Conservation (phyloP, 2,113 vertebrate genomes). For the Tupaia chinensis region DNA sequence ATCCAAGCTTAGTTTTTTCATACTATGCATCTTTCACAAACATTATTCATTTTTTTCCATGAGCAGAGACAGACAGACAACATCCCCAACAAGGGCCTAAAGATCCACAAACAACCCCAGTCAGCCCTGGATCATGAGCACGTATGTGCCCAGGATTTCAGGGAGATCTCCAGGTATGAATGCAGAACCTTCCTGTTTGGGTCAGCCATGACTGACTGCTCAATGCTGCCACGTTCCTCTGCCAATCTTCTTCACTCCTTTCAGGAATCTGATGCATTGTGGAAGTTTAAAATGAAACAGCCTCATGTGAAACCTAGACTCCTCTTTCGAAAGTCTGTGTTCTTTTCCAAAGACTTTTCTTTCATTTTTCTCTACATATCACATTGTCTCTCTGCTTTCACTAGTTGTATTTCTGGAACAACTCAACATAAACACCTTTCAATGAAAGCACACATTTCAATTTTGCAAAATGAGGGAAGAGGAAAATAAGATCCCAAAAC, state of each 20-base stretch:
- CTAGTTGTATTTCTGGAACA: constrained; percentile 9
- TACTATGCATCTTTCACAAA: no score
- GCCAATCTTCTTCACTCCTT: neutral
- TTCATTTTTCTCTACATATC: neutral
- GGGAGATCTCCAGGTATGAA: no score
- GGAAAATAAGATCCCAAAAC: constrained; percentile 3
- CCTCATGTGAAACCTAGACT: neutral
- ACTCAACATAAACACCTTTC: neutral
- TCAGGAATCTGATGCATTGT: neutral
- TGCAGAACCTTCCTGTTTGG: no score
- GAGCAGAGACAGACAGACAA: no score
- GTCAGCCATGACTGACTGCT: no score
- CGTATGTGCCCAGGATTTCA: no score
- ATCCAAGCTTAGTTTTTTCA: no score
- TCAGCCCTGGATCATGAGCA: no score
- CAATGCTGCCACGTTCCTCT: no score
- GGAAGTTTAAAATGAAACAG: neutral
- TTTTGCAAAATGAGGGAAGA: neutral
- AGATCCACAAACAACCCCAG: no score
- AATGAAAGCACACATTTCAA: neutral
- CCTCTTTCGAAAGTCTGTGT: neutral
- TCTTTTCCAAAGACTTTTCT: neutral
- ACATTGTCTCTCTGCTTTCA: neutral
- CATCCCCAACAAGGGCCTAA: no score
- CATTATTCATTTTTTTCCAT: no score